Base-by-base conservation (phyloP, 2,797 vertebrate genomes). In the Falco concolor region DNA sequence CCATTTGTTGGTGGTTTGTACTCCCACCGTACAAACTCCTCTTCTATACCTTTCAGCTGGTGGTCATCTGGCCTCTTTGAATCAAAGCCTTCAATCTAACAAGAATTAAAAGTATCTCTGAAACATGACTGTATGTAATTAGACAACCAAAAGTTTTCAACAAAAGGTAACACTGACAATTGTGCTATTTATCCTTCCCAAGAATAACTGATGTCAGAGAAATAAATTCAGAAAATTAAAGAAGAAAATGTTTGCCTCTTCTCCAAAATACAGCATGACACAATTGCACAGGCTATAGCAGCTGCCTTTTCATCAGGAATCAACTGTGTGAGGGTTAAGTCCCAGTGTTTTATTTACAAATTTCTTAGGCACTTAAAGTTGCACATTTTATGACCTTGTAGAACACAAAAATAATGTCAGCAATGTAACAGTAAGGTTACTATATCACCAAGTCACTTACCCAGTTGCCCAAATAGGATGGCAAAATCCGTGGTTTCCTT, bases 401-500 rank as follows among this genome's bases (percentile, higher is more conserved):
- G 52, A 94, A 70, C 45, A 88, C 19, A 84, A 34, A 72, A 88
- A 73, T 30, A 64, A 44, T 2, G 12, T 80, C 79, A 94, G 75
- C n/a, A 94, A 50, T 47, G 57, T 34, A 84, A 81, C 44, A 68
- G 12, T 47, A 44, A 80, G 9, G 23, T 64, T 45, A 64, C 11
- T 34, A 0, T 44, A 64, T n/a, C 57, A 59, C 36, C 70, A 70
- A 77, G 73, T 88, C 44, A 95, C 98, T 95, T 97, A 99, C 99
- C 99, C 99, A 99, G 70, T 88, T 98, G 95, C 99, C 99, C 92
- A 99, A 98, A 98, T 99, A 99, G 69, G 99, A 98, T 0, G 99
- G 99, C 84, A 99, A 98, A 98, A 99, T 98, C 90, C 98, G 98
- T 77, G 98, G 98, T 91, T 98, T 98, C 96, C 99, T 99, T 98